Base-by-base conservation (phyloP, 2,888 invertebrate genomes). In the Limenitis camilla region DNA sequence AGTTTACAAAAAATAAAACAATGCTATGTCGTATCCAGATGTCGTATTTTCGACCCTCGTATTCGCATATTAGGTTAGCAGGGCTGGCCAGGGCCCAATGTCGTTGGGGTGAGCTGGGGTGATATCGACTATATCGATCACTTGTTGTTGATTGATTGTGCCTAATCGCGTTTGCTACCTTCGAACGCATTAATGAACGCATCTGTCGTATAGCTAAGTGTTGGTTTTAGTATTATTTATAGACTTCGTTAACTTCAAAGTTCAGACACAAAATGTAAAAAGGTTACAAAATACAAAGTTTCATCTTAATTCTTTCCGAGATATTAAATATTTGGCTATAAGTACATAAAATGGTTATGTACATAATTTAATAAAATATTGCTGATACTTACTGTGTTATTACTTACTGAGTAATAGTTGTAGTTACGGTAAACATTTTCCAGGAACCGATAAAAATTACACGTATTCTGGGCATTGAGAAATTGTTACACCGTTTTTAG, bases 21-120 rank as follows among this genome's bases (percentile, higher is more conserved):
- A 53, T 45, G 42, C 40, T 32, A 38, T 50, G 61, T 42, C 63
- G 33, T 60, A 66, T 77, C 74, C 61, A 74, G 74, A 65, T 46
- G 53, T 33, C 30, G 57, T 45, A 59, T 66, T 52, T 43, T 52
- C 64, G 71, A 72, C 80, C 79, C 82, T 72, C 65, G 62, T 65
- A 64, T 49, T 72, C 74, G 72, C 68, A 80, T 84, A 85, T 84
- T 86, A 72, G 83, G 85, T 85, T 86, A 86, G 81, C 75, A 78
- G 82, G 76, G 71, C 78, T 85, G 85, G 85, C 80, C 75, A 78
- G 81, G 76, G 71, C 78, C 72, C 67, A 60, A 56, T 73, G 76
- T 67, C 68, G 74, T 55, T 64, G 67, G 72, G 71, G 61, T 46
- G 69, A 59, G 66, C 61, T 59, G 61, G 61, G 61, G 63, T 54